Base-by-base conservation (phyloP, 2,888 invertebrate species). In the Perithous albicinctus region DNA sequence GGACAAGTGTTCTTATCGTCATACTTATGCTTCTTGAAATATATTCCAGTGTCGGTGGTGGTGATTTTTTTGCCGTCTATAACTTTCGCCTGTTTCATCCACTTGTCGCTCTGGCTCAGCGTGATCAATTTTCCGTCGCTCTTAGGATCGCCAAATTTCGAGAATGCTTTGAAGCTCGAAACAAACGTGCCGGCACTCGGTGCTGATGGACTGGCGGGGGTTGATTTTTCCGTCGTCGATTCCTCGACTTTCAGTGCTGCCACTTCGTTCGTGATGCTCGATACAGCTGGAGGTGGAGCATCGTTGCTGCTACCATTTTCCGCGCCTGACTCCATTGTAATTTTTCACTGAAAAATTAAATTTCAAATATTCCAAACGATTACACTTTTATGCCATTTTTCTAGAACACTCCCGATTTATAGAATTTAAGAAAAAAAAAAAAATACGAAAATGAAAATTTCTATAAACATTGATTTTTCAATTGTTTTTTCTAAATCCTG, bases 41-140 rank as follows among this genome's bases (percentile, higher is more conserved):
- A 95, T 84, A 98, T 97, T 56, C 96, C 98, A 0, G 98, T 98
- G 90, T 98, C 98, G 2, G 97, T 98, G 15, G 98, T 98, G 0
- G 97, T 97, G 84, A 97, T 96, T 90, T 96, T 96, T 93, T 97
- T 97, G 1, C 96, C 95, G 80, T 95, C 98, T 86, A 97, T 96
- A 18, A 96, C 95, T 88, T 95, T 96, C 0, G 98, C 97, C 91
- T 98, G 98, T 89, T 97, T 98, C 96, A 98, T 96, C 98, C 98
- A 98, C 93, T 98, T 98, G 93, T 98, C 98, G 89, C 97, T 96
- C 92, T 98, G 97, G 8, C 97, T 97, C n/a, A 98, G 94, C 0
- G 97, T 97, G 84, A 98, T 97, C 54, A 95, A 94, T 92, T 96
- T 97, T 0, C 98, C 98, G 90, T 97, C 97, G 15, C 97, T 96